phyloP scores from a whole-genome alignment of 2,888 invertebrate genomes.

The Mythimna vitellina region DNA sequence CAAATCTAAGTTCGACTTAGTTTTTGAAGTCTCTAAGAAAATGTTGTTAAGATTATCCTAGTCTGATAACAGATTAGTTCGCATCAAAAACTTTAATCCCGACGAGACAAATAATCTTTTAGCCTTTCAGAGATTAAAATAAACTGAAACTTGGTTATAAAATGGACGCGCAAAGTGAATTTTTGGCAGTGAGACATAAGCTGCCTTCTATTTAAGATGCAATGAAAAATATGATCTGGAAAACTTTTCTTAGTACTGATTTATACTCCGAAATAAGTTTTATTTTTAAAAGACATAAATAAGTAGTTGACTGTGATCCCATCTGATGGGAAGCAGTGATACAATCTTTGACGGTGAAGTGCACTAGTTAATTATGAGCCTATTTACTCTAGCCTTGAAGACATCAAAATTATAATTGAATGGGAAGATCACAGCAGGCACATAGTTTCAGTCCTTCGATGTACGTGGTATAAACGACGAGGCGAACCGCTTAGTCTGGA shows the following conservation, averaged over 20 bases:
- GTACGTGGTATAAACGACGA: no score
- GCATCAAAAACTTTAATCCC: slow-evolving; percentile 53
- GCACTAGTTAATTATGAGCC: no score
- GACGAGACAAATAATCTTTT: slow-evolving; percentile 37
- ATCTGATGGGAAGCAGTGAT: no score
- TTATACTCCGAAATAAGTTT: background rate
- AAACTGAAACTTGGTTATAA: slow-evolving; percentile 19
- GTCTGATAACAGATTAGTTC: slow-evolving; percentile 55
- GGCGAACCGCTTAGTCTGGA: no score
- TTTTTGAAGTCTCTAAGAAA: slow-evolving; percentile 35
- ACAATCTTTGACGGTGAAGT: no score
- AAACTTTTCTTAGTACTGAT: background rate
- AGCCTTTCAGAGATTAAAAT: slow-evolving; percentile 26
- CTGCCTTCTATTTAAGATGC: background rate
- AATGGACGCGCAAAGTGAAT: slow-evolving; percentile 24
- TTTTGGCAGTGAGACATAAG: slow-evolving; percentile 19
- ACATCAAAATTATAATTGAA: no score
- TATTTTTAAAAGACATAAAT: no score
- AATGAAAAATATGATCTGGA: slow-evolving; percentile 2
- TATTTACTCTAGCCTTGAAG: no score
- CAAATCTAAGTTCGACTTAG: slow-evolving; percentile 3
- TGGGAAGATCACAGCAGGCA: no score
- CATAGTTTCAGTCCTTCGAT: no score
- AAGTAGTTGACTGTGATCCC: no score
- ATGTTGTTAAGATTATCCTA: slow-evolving; percentile 43